phyloP scores from a whole-genome alignment of 2,888 invertebrate species.

The Acleris emargana region DNA sequence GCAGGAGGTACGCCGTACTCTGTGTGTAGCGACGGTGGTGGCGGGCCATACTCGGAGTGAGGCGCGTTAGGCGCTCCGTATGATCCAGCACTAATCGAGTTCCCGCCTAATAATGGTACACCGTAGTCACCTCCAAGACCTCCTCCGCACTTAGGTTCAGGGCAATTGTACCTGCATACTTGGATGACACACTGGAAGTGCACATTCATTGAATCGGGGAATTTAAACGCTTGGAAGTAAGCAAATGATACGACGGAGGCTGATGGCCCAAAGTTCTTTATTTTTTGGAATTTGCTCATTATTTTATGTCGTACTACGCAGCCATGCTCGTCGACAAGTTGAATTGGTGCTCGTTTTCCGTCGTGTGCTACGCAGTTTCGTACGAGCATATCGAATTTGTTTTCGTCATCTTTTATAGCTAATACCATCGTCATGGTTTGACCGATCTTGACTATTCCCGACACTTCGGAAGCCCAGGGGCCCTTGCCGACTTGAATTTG shows the following conservation, averaged over 20 bases:
- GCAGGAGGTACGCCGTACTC: constrained; percentile 91
- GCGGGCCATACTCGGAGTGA: constrained; percentile 88
- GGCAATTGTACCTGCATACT: constrained; percentile 96
- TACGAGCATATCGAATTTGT: constrained; percentile 97
- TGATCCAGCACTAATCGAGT: constrained; percentile 85
- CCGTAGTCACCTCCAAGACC: constrained; percentile 87
- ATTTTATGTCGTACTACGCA: constrained; percentile 97
- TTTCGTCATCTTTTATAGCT: constrained; percentile 97
- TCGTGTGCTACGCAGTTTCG: constrained; percentile 97
- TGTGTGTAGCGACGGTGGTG: constrained; percentile 85
- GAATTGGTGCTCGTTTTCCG: constrained; percentile 96
- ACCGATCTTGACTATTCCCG: constrained; percentile 97
- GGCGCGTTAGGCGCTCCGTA: constrained; percentile 84
- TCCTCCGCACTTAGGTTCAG: constrained; percentile 93
- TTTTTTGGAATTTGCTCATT: constrained; percentile 97
- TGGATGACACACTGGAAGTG: constrained; percentile 98
- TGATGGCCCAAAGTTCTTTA: constrained; percentile 97
- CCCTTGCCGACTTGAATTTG: constrained; percentile 98
- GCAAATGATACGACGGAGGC: constrained; percentile 97
- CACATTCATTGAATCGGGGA: constrained; percentile 98
- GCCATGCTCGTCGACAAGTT: constrained; percentile 96
- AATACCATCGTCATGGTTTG: constrained; percentile 99
- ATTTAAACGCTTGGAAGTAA: constrained; percentile 98
- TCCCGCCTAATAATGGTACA: constrained; percentile 85
- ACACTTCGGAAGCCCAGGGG: constrained; percentile 98